phyloP scores from a whole-genome alignment of 1,140 invertebrate species.

The Macrotrachela quadricornifera region DNA sequence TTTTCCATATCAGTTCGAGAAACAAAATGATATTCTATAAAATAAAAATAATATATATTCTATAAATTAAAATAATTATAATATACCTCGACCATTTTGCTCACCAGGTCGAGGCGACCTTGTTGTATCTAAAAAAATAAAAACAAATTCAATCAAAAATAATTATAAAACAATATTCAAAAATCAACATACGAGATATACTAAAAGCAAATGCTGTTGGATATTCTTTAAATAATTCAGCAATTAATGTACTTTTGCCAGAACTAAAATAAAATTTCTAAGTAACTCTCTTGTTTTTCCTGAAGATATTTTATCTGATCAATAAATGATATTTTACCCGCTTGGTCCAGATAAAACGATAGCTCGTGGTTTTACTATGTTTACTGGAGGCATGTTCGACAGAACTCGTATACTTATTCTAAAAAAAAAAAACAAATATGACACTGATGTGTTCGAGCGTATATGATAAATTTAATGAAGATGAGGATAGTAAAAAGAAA shows the following conservation, averaged over 20 bases:
- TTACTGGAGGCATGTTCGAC: too few relatives aligned
- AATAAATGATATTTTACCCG: too few relatives aligned
- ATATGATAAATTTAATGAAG: too few relatives aligned
- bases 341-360: too few relatives aligned
- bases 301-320: too few relatives aligned
- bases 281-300: too few relatives aligned
- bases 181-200: conserved; percentile 61
- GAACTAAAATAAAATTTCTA: conserved; percentile 36
- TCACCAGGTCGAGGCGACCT: conserved; percentile 35
- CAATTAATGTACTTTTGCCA: conserved; percentile 79
- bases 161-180: neutral
- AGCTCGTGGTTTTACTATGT: too few relatives aligned
- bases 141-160: neutral
- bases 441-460: too few relatives aligned
- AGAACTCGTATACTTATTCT: too few relatives aligned
- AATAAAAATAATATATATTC: neutral
- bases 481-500: too few relatives aligned
- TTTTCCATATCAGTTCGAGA: conserved; percentile 47
- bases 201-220: conserved; percentile 71
- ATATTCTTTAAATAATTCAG: conserved; percentile 59
- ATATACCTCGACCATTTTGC: conserved; percentile 29
- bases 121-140: conserved; percentile 34
- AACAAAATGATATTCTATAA: conserved; percentile 67
- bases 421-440: too few relatives aligned
- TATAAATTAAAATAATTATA: neutral